Percentiles rank a stretch among this genome's conserved stretches.
Evolutionary conservation across 2,113 vertebrate species (phyloP).

Genomic region (Gorsachius goisagi): DNA sequence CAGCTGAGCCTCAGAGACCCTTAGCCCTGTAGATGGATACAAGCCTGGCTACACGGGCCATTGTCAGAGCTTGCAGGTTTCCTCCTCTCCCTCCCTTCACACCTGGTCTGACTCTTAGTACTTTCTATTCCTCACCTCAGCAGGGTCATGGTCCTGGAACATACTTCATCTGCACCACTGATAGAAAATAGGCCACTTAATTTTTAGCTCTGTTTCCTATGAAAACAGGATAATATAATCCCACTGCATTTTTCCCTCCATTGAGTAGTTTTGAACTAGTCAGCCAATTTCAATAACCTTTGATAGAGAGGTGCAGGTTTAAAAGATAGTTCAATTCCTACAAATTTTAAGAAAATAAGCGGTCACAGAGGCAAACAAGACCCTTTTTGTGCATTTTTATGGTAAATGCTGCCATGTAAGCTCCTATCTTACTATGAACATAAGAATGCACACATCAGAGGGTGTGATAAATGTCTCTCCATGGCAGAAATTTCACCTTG

Average conservation of each 20-base stretch:
- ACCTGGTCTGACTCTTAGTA: neutral
- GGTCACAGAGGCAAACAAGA: neutral
- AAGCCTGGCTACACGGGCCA: neutral
- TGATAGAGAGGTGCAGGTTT: neutral
- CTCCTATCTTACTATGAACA: neutral
- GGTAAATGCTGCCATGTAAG: neutral
- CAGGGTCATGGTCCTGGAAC: neutral
- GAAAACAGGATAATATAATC: neutral
- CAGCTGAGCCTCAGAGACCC: neutral
- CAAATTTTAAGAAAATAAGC: neutral
- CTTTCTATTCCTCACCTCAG: neutral
- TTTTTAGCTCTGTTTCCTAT: neutral
- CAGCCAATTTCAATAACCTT: neutral
- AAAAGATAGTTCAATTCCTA: neutral
- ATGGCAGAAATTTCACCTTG: neutral
- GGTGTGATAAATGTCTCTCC: neutral
- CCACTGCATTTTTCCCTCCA: neutral
- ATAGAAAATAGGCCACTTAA: neutral
- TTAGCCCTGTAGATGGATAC: fast-evolving
- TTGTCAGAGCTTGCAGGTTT: neutral
- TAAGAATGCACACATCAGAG: neutral
- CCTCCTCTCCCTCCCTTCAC: neutral
- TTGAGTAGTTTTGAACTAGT: neutral
- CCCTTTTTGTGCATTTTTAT: neutral
- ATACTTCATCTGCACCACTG: neutral